A percentile compares a stretch with the other conserved stretches of the same genome.
Conservation (phyloP, 2,888 invertebrate species). For the Hyalella azteca region DNA sequence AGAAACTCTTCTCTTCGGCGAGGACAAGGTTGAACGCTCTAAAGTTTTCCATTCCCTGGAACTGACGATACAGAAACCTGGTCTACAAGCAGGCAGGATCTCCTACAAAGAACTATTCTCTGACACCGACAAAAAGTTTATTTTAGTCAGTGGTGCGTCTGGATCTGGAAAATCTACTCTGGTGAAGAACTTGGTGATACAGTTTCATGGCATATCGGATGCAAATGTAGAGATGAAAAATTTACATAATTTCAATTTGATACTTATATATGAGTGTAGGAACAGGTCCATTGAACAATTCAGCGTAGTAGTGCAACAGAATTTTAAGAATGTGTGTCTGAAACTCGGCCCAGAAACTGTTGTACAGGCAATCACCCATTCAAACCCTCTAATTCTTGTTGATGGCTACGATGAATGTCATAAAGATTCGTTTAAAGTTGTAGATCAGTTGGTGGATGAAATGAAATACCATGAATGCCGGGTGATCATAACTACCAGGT, state of each 20-base stretch:
- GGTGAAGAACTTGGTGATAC: background rate
- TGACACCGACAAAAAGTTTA: background rate
- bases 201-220: background rate
- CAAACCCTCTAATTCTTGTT: background rate
- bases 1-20: background rate
- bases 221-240: background rate
- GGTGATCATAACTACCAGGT: background rate
- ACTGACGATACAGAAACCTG: background rate
- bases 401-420: background rate
- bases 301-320: background rate
- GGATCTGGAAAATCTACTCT: background rate
- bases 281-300: background rate
- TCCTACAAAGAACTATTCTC: background rate
- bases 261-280: background rate
- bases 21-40: background rate
- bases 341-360: background rate
- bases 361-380: background rate
- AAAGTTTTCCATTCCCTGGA: background rate
- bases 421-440: background rate
- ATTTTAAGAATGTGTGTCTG: background rate
- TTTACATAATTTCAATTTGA: background rate
- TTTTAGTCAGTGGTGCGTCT: background rate
- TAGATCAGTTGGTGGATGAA: background rate
- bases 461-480: background rate
- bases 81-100: background rate